phyloP scores from a whole-genome alignment of 2,888 invertebrate genomes.

The Pterostichus niger region DNA sequence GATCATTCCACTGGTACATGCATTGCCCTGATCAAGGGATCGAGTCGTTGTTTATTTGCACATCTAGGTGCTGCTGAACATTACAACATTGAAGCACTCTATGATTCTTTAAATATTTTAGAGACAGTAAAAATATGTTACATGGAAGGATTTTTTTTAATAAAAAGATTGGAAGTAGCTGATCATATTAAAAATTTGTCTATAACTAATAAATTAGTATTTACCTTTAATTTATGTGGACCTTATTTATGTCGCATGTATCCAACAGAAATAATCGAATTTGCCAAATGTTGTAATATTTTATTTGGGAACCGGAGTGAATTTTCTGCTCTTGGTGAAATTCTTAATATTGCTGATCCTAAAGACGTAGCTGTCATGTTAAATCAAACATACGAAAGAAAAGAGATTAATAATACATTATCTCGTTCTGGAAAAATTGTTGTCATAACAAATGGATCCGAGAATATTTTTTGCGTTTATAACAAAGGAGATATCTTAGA shows the following conservation, averaged over 20 bases:
- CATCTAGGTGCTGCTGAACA: constrained; percentile 80
- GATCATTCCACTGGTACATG: constrained; percentile 78
- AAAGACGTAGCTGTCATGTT: constrained; percentile 69
- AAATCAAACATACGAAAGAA: constrained; percentile 66
- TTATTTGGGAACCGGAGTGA: constrained; percentile 81
- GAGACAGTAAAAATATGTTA: constrained; percentile 75
- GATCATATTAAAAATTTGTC: constrained; percentile 77
- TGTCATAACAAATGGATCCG: constrained; percentile 82
- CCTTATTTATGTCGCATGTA: constrained; percentile 78
- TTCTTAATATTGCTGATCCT: constrained; percentile 71
- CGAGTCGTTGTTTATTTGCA: constrained; percentile 78
- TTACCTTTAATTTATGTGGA: constrained; percentile 80
- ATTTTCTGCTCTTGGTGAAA: constrained; percentile 76
- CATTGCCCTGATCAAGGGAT: constrained; percentile 77
- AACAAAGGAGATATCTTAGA: constrained; percentile 69
- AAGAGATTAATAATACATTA: constrained; percentile 61
- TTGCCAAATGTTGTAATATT: constrained; percentile 77
- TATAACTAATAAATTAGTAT: constrained; percentile 73
- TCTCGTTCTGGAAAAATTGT: constrained; percentile 77
- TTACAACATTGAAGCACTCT: constrained; percentile 74
- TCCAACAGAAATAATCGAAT: constrained; percentile 75
- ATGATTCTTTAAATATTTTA: constrained; percentile 69
- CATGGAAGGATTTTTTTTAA: constrained; percentile 81
- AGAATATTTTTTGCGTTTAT: constrained; percentile 78
- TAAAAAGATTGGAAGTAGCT: constrained; percentile 77